Evolutionary conservation across 1,140 invertebrate species (phyloP), one percentile per base, ranked within the genome.

Genomic region (Phthorimaea operculella): DNA sequence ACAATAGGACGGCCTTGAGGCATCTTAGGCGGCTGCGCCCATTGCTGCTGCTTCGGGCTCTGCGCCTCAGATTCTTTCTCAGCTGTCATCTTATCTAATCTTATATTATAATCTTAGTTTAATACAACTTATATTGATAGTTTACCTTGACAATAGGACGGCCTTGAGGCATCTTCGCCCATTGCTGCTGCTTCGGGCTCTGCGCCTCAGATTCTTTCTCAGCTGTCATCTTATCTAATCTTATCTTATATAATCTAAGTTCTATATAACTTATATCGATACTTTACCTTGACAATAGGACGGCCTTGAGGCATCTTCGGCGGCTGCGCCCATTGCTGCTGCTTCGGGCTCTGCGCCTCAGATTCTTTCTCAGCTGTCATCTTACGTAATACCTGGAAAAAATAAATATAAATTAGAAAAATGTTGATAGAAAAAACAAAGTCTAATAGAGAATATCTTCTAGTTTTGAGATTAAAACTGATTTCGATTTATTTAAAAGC

Each of bases 11-110:
- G 66, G 7, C 84, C 85, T 51, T 86, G 85, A 28, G 82, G 82
- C 68, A 81, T 64, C 63, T 85, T 81, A 51, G 63, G 67, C 17
- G 75, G 71, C 52, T 76, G 77, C 58, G 58, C 52, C 74, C 69
- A 76, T 52, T 72, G 72, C 54, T 71, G 72, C 54, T 77, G 81
- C 54, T 83, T 83, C 1, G 79, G 78, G 56, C 76, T 81, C 76
- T 69, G 76, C 60, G 72, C 67, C 18, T 90, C 89, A 28, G 80
- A 86, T 63, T 94, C 92, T 77, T 94, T 95, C 64, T 96, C 95
- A 16, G 94, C 94, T 42, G 94, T 96, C 94, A 97, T 96, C 85
- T 97, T 98, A 33, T 94, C 89, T 68, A 98, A 88, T 33, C n/a
- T n/a, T n/a, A n/a, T n/a, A n/a, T n/a, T n/a, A n/a, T n/a, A n/a